Evolutionary conservation across 1,140 invertebrate species (phyloP).

Genomic region (Eufriesea mexicana): DNA sequence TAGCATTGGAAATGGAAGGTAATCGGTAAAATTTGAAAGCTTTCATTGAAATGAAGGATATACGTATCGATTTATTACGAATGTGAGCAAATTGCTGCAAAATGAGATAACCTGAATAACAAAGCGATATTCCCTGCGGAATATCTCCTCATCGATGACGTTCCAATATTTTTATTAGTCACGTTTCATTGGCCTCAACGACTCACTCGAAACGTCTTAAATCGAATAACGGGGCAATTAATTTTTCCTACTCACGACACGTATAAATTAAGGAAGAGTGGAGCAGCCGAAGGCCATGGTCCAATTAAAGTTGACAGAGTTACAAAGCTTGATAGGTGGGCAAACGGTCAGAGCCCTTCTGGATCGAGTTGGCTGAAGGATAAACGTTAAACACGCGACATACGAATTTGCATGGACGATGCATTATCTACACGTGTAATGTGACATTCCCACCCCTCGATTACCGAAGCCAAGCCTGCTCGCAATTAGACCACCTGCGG

Average conservation of each 20-base stretch:
- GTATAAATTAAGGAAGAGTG: conserved; percentile 26
- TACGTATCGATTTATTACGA: background rate
- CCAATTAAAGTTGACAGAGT: conserved; percentile 45
- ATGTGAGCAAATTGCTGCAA: no score
- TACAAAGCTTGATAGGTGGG: conserved; percentile 32
- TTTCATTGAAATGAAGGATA: background rate
- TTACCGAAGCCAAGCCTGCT: conserved; percentile 54
- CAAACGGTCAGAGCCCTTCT: conserved; percentile 22
- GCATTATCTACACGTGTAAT: conserved; percentile 69
- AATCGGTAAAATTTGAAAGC: background rate
- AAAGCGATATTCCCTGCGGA: no score
- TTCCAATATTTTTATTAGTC: background rate
- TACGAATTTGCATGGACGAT: conserved; percentile 66
- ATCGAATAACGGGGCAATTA: background rate
- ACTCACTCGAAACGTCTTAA: background rate
- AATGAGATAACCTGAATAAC: no score
- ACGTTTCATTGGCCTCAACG: no score
- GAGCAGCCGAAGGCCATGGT: background rate
- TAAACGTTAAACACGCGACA: conserved; percentile 68
- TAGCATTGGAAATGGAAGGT: no score
- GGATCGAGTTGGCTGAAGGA: conserved; percentile 52
- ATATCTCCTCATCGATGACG: no score
- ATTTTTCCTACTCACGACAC: conserved; percentile 6
- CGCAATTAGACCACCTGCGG: conserved; percentile 64
- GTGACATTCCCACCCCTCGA: conserved; percentile 62